A percentile compares a stretch with the other conserved stretches of the same genome.
Evolutionary conservation across 2,797 vertebrate genomes (phyloP).

Genomic region (Serranus cabrilla): DNA sequence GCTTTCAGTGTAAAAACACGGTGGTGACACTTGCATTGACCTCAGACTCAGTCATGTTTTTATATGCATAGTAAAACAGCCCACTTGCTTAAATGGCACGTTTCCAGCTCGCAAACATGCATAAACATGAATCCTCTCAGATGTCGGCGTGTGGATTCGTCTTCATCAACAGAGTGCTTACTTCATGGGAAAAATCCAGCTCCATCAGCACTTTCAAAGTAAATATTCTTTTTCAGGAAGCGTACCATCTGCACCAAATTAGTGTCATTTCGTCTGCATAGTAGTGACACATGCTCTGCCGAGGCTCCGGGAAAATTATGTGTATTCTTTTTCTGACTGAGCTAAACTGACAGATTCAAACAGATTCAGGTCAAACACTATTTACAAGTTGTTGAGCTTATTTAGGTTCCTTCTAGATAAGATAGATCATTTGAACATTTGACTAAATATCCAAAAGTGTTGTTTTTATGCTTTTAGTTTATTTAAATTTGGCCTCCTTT

Average conservation of each 20-base stretch:
- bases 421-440: background rate
- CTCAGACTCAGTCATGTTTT: constrained; percentile 33
- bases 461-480: background rate
- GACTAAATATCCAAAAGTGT: background rate
- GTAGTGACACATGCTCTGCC: constrained; percentile 8
- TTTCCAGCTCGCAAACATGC: constrained; percentile 46
- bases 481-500: background rate
- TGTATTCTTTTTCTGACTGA: background rate
- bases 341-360: constrained; percentile 10
- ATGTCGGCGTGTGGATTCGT: constrained; percentile 24
- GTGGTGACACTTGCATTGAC: constrained; percentile 42
- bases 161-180: constrained; percentile 56
- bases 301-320: background rate
- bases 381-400: background rate
- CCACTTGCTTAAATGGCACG: constrained; percentile 40
- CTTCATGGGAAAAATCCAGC: constrained; percentile 24
- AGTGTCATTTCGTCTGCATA: constrained; percentile 21
- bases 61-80: constrained; percentile 36
- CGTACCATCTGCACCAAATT: constrained; percentile 26
- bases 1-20: constrained; percentile 29
- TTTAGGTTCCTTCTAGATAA: background rate
- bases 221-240: constrained; percentile 34
- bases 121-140: constrained; percentile 51
- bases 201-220: constrained; percentile 45
- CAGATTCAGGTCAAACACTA: background rate